Base-by-base conservation (phyloP, 2,797 vertebrate species). In the Sebastolobus altivelis region DNA sequence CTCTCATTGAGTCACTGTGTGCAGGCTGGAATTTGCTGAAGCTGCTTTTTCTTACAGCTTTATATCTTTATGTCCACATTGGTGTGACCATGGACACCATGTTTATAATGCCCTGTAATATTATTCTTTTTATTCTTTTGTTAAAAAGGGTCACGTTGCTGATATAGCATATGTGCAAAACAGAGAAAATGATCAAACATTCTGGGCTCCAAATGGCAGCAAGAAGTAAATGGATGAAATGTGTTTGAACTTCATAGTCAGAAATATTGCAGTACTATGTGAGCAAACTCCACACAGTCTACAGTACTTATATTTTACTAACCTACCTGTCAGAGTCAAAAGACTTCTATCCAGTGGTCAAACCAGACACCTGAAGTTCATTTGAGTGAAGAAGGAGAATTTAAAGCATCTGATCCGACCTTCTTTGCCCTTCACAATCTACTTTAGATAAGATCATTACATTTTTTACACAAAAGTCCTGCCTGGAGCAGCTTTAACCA, bases 21-120 rank as follows among this genome's bases (percentile, higher is more conserved):
- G 71, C 65, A 77, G 27, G 60, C 37, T 75, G 58, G 40, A 82
- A 81, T 81, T 65, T 77, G 75, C 87, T 79, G 68, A 88, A 76
- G 58, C 37, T 27, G 12, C 56, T 82, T 87, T 82, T 35, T 77
- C 80, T 84, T 37, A 10, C 10, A 14, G 49, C 38, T 75, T 65
- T 27, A 37, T 56, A 58, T 77, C 70, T 65, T 69, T 31, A 68
- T 38, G 54, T 68, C 31, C 16, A 62, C 6, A 66, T 13, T 49
- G 61, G 18, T 71, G 40, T 73, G 35, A 83, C 49, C 54, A 52
- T 59, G 43, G 71, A 63, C 11, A 29, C 49, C 13, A 29, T 52
- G 18, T 77, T 12, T 69, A 5, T 16, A 60, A 1, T 16, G 31
- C 18, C 58, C 6, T 52, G n/a, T 40, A 8, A 46, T 43, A 52